Base-by-base conservation (phyloP, 2,797 vertebrate species). In the Macropodus opercularis region DNA sequence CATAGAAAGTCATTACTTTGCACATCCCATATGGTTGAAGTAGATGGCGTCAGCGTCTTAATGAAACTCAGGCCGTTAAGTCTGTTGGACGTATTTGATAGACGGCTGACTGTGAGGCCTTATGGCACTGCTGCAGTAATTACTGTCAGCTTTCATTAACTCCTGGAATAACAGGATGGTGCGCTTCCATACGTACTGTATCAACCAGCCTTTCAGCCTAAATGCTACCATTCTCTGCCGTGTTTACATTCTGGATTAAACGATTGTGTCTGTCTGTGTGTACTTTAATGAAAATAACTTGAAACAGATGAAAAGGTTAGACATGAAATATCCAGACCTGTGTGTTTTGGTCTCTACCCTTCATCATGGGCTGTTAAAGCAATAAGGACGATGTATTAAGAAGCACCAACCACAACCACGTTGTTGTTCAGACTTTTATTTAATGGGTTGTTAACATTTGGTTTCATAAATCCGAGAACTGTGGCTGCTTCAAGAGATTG, bases 51-150 rank as follows among this genome's bases (percentile, higher is more conserved):
- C 18, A 3, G 18, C 47, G 52, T 69, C 44, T 65, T 78, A 51
- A 57, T 75, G 47, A 50, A 77, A 43, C 26, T 41, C 36, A 44
- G 31, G 49, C 55, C n/a, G n/a, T 10, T 72, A 78, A 65, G 62
- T 78, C 49, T 46, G 31, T 11, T 60, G 60, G 13, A 56, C 55
- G 68, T 63, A 61, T 39, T 56, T 85, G 84, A 85, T 65, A 83
- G 81, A 79, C 75, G 80, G 46, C 78, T 78, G 75, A 78, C 79
- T 68, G 76, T 38, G 72, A 75, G 64, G 72, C 72, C 72, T 57
- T 74, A 73, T 87, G 85, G 74, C 61, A 57, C 34, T 34, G 47
- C 64, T 66, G 56, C 58, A 24, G 59, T 79, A 76, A 81, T 81
- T 71, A 77, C n/a, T n/a, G n/a, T n/a, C n/a, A 54, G 72, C 72